Conservation (phyloP, 2,797 vertebrate species). For the Sylvia borin region DNA sequence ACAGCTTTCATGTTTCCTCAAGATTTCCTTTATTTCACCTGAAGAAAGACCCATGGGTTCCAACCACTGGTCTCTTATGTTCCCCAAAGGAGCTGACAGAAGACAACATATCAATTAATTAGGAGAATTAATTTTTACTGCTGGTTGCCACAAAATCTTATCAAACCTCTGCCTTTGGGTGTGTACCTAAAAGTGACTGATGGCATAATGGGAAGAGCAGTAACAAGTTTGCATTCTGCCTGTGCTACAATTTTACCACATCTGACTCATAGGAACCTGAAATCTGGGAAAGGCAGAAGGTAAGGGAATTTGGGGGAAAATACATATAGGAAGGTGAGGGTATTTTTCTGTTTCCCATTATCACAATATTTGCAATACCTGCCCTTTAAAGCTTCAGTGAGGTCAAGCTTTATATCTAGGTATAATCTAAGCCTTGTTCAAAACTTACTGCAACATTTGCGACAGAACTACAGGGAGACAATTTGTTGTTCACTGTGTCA, state of each 20-base stretch:
- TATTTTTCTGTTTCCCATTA: background rate
- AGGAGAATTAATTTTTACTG: background rate
- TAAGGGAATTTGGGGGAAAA: background rate
- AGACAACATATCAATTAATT: background rate
- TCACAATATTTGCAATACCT: background rate
- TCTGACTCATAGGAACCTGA: background rate
- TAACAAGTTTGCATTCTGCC: background rate
- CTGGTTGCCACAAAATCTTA: background rate
- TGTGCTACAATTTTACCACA: background rate
- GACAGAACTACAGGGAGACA: background rate
- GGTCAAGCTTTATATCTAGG: background rate
- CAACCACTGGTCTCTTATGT: background rate
- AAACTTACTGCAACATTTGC: background rate
- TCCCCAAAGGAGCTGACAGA: background rate
- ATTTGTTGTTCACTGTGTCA: background rate
- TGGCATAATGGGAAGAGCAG: background rate
- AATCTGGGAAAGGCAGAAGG: background rate
- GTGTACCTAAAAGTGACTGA: background rate
- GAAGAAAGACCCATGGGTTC: background rate
- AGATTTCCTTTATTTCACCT: background rate
- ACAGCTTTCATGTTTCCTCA: background rate
- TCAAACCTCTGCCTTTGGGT: background rate
- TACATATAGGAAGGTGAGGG: background rate
- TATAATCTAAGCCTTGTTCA: background rate
- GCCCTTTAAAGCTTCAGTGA: background rate